Percentiles rank a stretch among this genome's conserved stretches.
phyloP scores from a whole-genome alignment of 2,888 invertebrate species.

The Cephonodes hylas region DNA sequence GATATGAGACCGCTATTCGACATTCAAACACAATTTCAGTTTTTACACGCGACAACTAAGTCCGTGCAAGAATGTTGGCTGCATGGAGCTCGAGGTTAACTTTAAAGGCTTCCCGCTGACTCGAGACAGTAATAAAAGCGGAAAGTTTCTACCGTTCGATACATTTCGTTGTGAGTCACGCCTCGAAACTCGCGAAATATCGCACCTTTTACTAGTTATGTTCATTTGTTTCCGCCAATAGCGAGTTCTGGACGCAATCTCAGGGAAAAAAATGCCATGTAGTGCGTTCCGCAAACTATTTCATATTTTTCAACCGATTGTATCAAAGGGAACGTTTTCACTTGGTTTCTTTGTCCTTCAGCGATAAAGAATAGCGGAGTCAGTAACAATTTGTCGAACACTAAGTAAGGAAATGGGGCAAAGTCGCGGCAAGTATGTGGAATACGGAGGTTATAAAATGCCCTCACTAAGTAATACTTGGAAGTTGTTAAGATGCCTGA shows the following conservation, averaged over 20 bases:
- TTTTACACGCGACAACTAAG: not conserved
- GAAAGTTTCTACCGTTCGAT: conserved; percentile 47
- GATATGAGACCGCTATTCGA: not conserved
- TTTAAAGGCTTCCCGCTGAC: conserved; percentile 53
- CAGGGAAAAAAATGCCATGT: too few species aligned
- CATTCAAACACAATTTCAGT: not conserved
- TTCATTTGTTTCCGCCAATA: not conserved
- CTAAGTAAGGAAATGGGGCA: conserved; percentile 14
- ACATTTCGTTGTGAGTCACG: conserved; percentile 60
- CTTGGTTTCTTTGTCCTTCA: not conserved
- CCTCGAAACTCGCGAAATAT: conserved; percentile 47
- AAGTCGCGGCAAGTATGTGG: conserved; percentile 22
- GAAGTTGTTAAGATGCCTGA: conserved; percentile 56
- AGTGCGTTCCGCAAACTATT: not conserved
- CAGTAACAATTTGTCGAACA: conserved; percentile 18
- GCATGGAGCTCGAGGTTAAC: conserved; percentile 19
- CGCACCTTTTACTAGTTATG: conserved; percentile 28
- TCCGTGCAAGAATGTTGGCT: conserved; percentile 1
- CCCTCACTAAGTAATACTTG: conserved; percentile 43
- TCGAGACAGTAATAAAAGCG: conserved; percentile 49
- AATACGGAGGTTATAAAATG: conserved; percentile 44
- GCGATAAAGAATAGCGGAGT: conserved; percentile 15
- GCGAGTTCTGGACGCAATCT: not conserved
- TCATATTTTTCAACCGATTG: not conserved
- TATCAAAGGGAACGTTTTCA: not conserved